Evolutionary conservation across 2,113 vertebrate genomes (phyloP).

Genomic region (Dicentrarchus labrax): DNA sequence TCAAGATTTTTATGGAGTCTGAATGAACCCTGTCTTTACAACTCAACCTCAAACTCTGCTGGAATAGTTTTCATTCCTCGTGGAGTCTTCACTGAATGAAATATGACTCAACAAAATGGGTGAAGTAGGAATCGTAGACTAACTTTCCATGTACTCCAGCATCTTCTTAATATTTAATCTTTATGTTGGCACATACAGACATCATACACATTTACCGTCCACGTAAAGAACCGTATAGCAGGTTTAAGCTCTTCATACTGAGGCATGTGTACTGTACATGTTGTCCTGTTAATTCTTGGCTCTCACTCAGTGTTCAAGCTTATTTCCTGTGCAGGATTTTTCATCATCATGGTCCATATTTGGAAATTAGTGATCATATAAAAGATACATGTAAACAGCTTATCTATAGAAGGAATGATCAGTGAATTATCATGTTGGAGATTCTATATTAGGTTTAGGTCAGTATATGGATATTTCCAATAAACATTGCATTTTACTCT

Average conservation of each 20-base stretch:
- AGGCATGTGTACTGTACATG: background rate
- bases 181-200: background rate
- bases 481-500: background rate
- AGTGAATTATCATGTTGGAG: background rate
- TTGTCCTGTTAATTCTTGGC: background rate
- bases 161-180: background rate
- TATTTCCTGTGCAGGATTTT: background rate
- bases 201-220: too few relatives aligned
- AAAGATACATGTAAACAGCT: background rate
- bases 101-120: background rate
- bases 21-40: too few relatives aligned
- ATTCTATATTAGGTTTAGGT: background rate
- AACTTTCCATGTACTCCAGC: background rate
- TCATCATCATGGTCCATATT: background rate
- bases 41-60: background rate
- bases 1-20: background rate
- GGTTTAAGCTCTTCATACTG: background rate
- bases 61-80: too few relatives aligned
- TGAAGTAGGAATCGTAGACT: background rate
- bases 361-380: background rate
- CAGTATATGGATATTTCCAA: background rate
- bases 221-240: background rate
- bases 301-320: background rate
- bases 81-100: too few relatives aligned
- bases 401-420: background rate